Conservation (phyloP, 2,113 vertebrate species). For the Pelvicachromis taeniatus region DNA sequence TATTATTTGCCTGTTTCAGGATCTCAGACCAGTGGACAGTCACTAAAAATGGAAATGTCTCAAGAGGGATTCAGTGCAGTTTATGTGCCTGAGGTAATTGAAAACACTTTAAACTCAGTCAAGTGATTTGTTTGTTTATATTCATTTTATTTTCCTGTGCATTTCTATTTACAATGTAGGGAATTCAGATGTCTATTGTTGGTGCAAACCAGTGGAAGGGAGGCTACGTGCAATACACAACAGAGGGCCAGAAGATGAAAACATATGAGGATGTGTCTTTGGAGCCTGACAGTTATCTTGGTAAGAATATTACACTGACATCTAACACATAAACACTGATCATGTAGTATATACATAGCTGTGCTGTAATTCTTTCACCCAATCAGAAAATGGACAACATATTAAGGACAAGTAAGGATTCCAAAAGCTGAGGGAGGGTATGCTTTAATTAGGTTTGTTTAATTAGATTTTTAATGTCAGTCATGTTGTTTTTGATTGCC, state of each 20-base stretch:
- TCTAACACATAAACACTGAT: not conserved
- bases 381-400: not conserved
- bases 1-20: not conserved
- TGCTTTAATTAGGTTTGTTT: not conserved
- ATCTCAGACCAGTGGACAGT: not conserved
- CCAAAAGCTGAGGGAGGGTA: not conserved
- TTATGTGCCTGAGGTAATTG: not conserved
- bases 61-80: not conserved
- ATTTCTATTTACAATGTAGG: not conserved
- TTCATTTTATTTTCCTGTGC: not conserved
- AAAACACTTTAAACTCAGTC: not conserved
- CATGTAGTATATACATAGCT: not conserved
- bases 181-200: not conserved
- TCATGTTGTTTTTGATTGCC: not conserved
- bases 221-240: not conserved
- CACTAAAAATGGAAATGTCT: not conserved
- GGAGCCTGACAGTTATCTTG: not conserved
- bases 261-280: rapidly evolving
- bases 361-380: not conserved
- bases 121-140: not conserved
- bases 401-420: not conserved
- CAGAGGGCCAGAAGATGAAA: not conserved
- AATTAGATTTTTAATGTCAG: not conserved
- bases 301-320: not conserved
- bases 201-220: not conserved